A percentile compares a stretch with the other conserved stretches of the same genome.
Evolutionary conservation across 2,888 invertebrate genomes (phyloP).

Genomic region (Macrophya alboannulata): DNA sequence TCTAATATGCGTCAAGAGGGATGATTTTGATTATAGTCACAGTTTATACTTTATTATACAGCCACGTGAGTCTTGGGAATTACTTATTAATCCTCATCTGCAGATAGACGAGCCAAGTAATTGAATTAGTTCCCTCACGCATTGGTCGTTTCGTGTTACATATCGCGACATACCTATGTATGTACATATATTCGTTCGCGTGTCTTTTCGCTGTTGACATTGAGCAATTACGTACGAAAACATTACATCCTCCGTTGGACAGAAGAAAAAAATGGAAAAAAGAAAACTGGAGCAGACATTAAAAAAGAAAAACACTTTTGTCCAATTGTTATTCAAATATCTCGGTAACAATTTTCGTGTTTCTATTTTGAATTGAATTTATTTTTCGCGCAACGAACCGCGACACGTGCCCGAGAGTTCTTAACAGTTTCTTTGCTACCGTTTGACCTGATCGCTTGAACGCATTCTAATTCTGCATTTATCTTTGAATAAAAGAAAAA

Average conservation of each 20-base stretch:
- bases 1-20: not conserved
- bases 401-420: not conserved
- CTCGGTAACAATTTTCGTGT: not conserved
- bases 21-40: not conserved
- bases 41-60: not conserved
- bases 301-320: not conserved
- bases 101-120: slow-evolving; percentile 3
- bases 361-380: not conserved
- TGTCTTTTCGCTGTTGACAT: not conserved
- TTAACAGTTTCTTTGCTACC: not conserved
- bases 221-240: not conserved
- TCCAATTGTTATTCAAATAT: not conserved
- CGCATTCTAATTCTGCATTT: not conserved
- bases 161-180: too few relatives aligned
- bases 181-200: not conserved
- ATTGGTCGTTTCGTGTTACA: slow-evolving; percentile 20
- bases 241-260: not conserved
- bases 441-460: slow-evolving; percentile 21
- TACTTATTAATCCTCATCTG: not conserved
- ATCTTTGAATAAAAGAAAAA: not conserved
- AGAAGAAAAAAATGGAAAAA: not conserved
- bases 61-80: not conserved
- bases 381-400: not conserved
- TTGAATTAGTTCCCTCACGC: slow-evolving; percentile 28
- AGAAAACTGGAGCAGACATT: too few relatives aligned